Evolutionary conservation across 2,888 invertebrate species (phyloP), one percentile per base, ranked within the genome.

Genomic region (Drosophila cracens): DNA sequence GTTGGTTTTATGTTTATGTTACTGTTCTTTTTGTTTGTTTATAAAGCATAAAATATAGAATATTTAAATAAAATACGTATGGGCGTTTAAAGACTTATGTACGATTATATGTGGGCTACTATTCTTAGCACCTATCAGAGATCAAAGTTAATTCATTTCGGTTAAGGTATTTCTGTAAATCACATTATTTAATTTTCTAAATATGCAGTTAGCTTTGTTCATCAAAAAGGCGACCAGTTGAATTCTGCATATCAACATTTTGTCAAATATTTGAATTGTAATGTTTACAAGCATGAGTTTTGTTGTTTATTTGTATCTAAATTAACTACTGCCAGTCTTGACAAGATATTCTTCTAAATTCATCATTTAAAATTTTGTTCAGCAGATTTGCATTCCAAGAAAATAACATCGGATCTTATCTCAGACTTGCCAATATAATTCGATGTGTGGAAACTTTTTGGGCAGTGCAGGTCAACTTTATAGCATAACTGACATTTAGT

Each of bases 21-120:
- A 25, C 18, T 46, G 46, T 59, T 54, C 18, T 18, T n/a, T 46
- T 34, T 53, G 31, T 69, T 40, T 40, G 46, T 58, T 68, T 53
- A 56, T 49, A 65, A 74, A 70, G 61, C 43, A 65, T 54, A 66
- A 58, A 74, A 67, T 49, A 60, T 52, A 65, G 46, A 53, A 67
- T 54, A 57, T 54, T 43, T 46, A 74, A 81, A 81, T 73, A 60
- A 73, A 73, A 83, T 74, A 82, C 82, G 67, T 87, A 82, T 56
- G 72, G 51, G 51, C 48, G 66, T 49, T 49, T 54, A 82, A 59
- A 72, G 65, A 67, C 70, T 70, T 63, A 72, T 61, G 29, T 71
- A 57, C 58, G 59, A 40, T 46, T 36, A 38, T 11, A 43, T 63
- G 40, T 36, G 11, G 53, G 21, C 29, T 10, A 34, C n/a, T 48